Percentiles rank a stretch among this genome's conserved stretches.
These are phyloP conservation scores for Petrolisthes manimaculis DNA, from an alignment of 2,888 invertebrate species.

Conservation along the genomic window DNA sequence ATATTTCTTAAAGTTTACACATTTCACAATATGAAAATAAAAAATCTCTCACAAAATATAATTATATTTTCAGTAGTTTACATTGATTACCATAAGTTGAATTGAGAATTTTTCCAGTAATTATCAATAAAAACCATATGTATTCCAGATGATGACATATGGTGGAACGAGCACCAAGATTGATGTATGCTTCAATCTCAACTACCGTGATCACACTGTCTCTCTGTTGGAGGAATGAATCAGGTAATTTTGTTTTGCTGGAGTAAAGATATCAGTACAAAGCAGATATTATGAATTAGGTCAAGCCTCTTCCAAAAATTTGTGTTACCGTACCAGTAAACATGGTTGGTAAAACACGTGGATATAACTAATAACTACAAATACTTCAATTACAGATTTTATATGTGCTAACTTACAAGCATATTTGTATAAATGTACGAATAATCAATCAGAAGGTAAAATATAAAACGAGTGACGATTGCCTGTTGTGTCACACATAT, in stretches of 20 bases:
- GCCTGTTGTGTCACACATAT: no score
- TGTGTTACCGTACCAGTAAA: no score
- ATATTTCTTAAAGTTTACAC: neutral
- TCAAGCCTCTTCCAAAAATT: no score
- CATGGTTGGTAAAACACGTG: no score
- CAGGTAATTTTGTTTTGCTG: neutral
- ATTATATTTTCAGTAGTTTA: neutral
- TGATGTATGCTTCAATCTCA: conserved; percentile 62
- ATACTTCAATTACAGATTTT: no score
- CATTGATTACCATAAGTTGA: neutral
- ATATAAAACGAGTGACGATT: no score
- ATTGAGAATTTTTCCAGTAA: neutral
- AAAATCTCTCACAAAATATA: neutral
- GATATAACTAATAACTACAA: no score
- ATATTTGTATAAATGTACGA: no score
- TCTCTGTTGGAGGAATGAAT: conserved; percentile 44
- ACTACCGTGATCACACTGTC: conserved; percentile 62
- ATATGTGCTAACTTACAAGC: no score
- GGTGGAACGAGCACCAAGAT: conserved; percentile 58
- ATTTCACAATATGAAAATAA: conserved; percentile 1
- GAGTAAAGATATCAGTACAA: neutral
- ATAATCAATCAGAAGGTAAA: no score
- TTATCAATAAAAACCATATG: neutral
- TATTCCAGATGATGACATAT: conserved; percentile 61
- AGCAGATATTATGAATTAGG: no score